Conservation (phyloP, 2,797 vertebrate genomes). For the Anguilla megastoma region DNA sequence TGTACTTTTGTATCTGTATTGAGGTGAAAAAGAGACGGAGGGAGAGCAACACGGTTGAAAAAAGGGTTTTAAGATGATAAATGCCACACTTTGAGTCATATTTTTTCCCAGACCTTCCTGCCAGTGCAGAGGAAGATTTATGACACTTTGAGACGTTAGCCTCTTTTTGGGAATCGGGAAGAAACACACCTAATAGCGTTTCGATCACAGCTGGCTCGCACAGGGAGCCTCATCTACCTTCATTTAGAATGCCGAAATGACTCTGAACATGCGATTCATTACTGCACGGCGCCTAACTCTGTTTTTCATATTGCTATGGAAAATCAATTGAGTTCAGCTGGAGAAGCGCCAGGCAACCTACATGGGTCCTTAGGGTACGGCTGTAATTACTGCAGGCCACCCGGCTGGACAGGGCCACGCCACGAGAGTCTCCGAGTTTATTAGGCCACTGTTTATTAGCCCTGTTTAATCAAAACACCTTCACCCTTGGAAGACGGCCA, state of each 20-base stretch:
- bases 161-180: slow-evolving; percentile 53
- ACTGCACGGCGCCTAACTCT: slow-evolving; percentile 71
- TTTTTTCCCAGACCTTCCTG: slow-evolving; percentile 74
- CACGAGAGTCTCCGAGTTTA: slow-evolving; percentile 50
- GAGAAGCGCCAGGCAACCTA: slow-evolving; percentile 63
- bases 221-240: slow-evolving; percentile 72
- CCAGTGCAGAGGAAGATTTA: slow-evolving; percentile 72
- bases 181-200: slow-evolving; percentile 67
- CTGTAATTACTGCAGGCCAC: slow-evolving; percentile 67
- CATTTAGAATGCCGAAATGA: slow-evolving; percentile 76
- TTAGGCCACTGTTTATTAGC: slow-evolving; percentile 62
- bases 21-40: slow-evolving; percentile 31
- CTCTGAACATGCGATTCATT: slow-evolving; percentile 80
- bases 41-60: slow-evolving; percentile 45
- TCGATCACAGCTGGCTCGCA: slow-evolving; percentile 69
- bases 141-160: slow-evolving; percentile 59
- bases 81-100: slow-evolving; percentile 74
- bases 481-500: slow-evolving; percentile 42
- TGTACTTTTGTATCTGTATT: slow-evolving; percentile 39
- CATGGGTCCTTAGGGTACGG: slow-evolving; percentile 54
- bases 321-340: slow-evolving; percentile 79
- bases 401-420: slow-evolving; percentile 62
- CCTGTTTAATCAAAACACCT: slow-evolving; percentile 63
- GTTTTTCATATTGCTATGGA: slow-evolving; percentile 81
- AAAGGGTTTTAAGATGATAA: slow-evolving; percentile 65